Conservation (phyloP, 2,113 vertebrate species). For the Dolichotis patagonum region DNA sequence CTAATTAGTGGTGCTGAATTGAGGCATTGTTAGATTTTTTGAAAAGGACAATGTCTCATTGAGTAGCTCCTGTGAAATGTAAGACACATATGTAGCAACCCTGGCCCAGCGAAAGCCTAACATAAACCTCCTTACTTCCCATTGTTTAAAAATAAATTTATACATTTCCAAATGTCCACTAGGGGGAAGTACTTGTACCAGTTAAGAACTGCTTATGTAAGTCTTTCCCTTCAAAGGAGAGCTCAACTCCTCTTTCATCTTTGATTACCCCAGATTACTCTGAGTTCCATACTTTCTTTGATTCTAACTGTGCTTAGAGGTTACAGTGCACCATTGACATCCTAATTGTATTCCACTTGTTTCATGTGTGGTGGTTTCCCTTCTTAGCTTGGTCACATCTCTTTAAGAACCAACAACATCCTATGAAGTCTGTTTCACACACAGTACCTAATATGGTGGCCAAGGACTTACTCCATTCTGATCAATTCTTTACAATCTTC, state of each 20-base stretch:
- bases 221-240: background rate
- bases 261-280: slow-evolving; percentile 42
- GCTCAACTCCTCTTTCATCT: slow-evolving; percentile 39
- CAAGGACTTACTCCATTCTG: background rate
- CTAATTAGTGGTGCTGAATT: background rate
- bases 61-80: background rate
- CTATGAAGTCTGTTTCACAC: background rate
- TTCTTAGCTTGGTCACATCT: slow-evolving; percentile 16
- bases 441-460: background rate
- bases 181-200: background rate
- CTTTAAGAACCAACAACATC: background rate
- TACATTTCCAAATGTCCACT: background rate
- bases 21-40: background rate
- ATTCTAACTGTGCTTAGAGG: slow-evolving; percentile 25
- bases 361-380: slow-evolving; percentile 4
- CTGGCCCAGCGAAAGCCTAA: background rate
- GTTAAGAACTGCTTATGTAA: background rate
- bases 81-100: background rate
- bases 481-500: background rate
- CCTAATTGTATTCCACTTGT: slow-evolving; percentile 32
- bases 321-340: background rate
- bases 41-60: background rate
- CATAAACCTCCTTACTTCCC: background rate
- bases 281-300: slow-evolving; percentile 55
- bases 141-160: slow-evolving; percentile 14